Percentiles rank a stretch among this genome's conserved stretches.
These are phyloP conservation scores for Rhodeus uyekii DNA, from an alignment of 2,797 vertebrate species.

Conservation along the genomic window DNA sequence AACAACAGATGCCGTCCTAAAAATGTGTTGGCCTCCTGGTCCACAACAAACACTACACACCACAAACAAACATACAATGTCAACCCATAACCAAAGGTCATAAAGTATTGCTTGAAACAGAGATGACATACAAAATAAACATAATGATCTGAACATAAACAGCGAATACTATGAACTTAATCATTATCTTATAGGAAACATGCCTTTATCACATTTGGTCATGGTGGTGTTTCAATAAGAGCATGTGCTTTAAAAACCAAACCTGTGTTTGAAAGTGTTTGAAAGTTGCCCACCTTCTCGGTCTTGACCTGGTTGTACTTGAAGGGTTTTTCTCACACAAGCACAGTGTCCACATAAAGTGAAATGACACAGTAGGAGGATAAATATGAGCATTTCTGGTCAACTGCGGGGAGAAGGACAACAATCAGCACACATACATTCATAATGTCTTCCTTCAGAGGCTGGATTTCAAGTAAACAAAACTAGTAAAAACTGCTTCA, in stretches of 20 bases:
- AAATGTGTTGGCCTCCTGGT: conserved; percentile 83
- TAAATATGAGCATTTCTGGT: conserved; percentile 67
- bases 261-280: not conserved
- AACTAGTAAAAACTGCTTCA: not conserved
- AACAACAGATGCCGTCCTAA: conserved; percentile 86
- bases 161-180: too few relatives aligned
- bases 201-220: not conserved
- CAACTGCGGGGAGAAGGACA: conserved; percentile 56
- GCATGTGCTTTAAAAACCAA: not conserved
- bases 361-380: conserved; percentile 66
- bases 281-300: conserved; percentile 62
- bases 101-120: too few relatives aligned
- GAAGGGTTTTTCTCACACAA: conserved; percentile 57
- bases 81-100: not conserved
- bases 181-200: not conserved
- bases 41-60: conserved; percentile 84
- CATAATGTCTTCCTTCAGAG: not conserved
- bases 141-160: too few relatives aligned
- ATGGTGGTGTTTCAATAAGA: not conserved
- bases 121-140: not conserved
- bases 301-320: conserved; percentile 40
- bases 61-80: not conserved
- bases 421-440: too few relatives aligned
- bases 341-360: conserved; percentile 62
- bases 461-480: not conserved